phyloP scores from a whole-genome alignment of 1,140 invertebrate genomes.

The Pantala flavescens region DNA sequence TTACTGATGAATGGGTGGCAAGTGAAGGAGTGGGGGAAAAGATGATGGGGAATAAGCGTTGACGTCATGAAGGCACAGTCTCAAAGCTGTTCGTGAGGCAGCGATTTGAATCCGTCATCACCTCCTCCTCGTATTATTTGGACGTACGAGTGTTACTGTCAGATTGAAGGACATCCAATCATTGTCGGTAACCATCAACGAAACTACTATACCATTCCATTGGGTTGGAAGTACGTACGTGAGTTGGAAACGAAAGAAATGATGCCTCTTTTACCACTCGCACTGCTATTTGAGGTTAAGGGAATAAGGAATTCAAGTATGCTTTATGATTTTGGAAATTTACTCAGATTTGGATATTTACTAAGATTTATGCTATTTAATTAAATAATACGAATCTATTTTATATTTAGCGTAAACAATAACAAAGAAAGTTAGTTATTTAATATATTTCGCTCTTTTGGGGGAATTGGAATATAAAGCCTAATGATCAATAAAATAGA shows the following conservation, averaged over 20 bases:
- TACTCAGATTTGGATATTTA: no score
- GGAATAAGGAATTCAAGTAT: no score
- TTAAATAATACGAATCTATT: no score
- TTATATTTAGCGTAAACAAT: no score
- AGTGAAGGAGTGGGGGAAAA: background rate
- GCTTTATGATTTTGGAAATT: no score
- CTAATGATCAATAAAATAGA: no score
- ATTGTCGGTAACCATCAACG: background rate
- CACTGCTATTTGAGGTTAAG: no score
- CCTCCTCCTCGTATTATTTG: background rate
- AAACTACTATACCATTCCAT: background rate
- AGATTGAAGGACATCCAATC: background rate
- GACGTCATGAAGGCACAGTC: background rate
- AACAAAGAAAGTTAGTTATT: no score
- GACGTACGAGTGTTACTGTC: no score
- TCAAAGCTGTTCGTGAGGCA: background rate
- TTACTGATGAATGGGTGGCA: constrained; percentile 1
- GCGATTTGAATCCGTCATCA: constrained; percentile 4
- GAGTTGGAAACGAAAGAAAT: background rate
- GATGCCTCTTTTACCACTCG: background rate
- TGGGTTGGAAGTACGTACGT: background rate
- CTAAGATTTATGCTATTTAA: no score
- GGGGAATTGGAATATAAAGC: no score
- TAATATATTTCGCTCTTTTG: no score
- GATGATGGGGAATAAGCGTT: background rate